phyloP scores from a whole-genome alignment of 2,888 invertebrate genomes.

The Tenodera sinensis region DNA sequence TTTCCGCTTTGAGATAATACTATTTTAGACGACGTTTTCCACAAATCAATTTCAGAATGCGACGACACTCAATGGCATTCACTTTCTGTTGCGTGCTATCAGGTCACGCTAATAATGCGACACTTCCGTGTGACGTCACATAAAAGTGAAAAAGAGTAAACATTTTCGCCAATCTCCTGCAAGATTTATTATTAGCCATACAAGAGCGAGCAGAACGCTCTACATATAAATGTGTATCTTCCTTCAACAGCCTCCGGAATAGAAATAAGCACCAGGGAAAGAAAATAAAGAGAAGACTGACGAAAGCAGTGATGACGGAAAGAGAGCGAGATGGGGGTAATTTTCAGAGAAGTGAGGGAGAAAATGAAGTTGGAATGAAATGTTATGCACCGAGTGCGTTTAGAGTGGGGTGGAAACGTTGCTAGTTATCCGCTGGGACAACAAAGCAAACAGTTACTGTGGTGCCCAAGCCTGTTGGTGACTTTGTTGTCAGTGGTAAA shows the following conservation, averaged over 20 bases:
- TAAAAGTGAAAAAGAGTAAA: neutral
- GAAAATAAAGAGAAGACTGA: neutral
- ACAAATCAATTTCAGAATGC: neutral
- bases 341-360: conserved; percentile 26
- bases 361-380: conserved; percentile 29
- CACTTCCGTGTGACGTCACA: neutral
- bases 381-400: neutral
- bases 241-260: neutral
- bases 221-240: neutral
- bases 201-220: neutral
- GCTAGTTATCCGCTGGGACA: neutral
- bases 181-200: neutral
- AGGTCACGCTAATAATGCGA: neutral
- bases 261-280: neutral
- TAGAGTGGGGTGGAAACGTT: neutral
- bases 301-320: neutral
- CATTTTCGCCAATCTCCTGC: neutral
- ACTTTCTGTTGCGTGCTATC: neutral
- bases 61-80: neutral
- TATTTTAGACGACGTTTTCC: no score
- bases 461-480: no score
- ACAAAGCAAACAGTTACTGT: neutral
- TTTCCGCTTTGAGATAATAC: no score
- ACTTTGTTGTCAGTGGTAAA: no score
- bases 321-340: conserved; percentile 16